phyloP scores from a whole-genome alignment of 2,888 invertebrate species.

The Acronicta aceris region DNA sequence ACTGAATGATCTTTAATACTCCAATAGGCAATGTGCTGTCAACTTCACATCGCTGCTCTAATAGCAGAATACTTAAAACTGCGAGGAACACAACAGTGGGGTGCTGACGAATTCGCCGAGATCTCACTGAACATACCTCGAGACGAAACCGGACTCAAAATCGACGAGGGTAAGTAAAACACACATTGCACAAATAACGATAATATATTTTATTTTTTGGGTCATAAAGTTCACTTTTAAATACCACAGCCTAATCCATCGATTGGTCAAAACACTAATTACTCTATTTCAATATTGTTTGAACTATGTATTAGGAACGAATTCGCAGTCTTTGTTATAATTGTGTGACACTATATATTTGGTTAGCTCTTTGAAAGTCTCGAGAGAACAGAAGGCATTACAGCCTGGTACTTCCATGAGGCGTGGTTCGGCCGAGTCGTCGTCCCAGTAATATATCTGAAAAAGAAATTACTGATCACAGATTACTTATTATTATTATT shows the following conservation, averaged over 20 bases:
- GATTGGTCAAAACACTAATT: slow-evolving; percentile 47
- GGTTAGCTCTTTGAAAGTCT: slow-evolving; percentile 84
- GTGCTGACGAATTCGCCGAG: slow-evolving; percentile 95
- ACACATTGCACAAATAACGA: slow-evolving; percentile 42
- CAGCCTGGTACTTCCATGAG: slow-evolving; percentile 88
- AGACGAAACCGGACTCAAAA: slow-evolving; percentile 95
- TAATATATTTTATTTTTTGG: slow-evolving; percentile 62
- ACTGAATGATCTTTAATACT: not conserved
- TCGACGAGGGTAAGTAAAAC: slow-evolving; percentile 92
- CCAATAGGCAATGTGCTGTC: slow-evolving; percentile 96
- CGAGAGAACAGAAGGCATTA: slow-evolving; percentile 85
- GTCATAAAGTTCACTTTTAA: slow-evolving; percentile 57
- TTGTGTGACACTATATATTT: slow-evolving; percentile 81
- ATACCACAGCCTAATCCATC: slow-evolving; percentile 71
- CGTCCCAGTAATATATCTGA: slow-evolving; percentile 88
- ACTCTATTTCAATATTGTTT: slow-evolving; percentile 14
- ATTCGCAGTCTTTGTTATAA: slow-evolving; percentile 81
- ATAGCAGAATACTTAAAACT: slow-evolving; percentile 97
- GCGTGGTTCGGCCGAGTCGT: slow-evolving; percentile 84
- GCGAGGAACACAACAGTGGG: slow-evolving; percentile 93
- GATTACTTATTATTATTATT: not conserved
- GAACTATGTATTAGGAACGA: slow-evolving; percentile 65
- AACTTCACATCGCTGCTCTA: slow-evolving; percentile 97
- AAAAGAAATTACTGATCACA: slow-evolving; percentile 36
- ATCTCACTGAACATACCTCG: slow-evolving; percentile 96